phyloP scores from a whole-genome alignment of 2,797 vertebrate species.

The Falco novaeseelandiae region DNA sequence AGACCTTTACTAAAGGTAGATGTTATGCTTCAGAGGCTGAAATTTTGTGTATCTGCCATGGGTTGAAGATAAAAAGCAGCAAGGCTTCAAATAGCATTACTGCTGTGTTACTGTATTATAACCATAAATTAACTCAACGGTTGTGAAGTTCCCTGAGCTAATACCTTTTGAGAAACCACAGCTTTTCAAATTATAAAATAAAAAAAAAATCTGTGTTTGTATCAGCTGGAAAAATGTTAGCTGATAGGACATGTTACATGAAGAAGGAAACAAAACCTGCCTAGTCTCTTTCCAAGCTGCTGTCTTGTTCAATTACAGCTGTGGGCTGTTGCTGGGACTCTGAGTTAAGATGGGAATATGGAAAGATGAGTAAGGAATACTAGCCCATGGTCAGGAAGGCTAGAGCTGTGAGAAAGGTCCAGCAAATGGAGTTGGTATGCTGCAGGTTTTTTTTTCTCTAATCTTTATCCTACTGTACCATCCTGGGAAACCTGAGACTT shows the following conservation, averaged over 20 bases:
- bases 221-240: neutral
- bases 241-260: neutral
- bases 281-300: neutral
- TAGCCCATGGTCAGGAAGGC: neutral
- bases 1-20: neutral
- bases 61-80: neutral
- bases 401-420: neutral
- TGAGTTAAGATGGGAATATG: neutral
- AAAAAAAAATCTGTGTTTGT: neutral
- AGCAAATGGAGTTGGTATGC: neutral
- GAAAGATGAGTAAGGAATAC: neutral
- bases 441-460: neutral
- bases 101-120: neutral
- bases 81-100: neutral
- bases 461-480: neutral
- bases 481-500: neutral
- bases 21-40: neutral
- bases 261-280: neutral
- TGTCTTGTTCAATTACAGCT: neutral
- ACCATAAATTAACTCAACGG: neutral
- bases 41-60: neutral
- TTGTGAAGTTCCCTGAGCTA: neutral
- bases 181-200: neutral
- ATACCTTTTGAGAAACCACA: neutral
- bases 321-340: neutral